These are phyloP conservation scores for Phenganax subtilis DNA, from an alignment of 92 coral and sea anemone genomes.

Conservation along the genomic window DNA sequence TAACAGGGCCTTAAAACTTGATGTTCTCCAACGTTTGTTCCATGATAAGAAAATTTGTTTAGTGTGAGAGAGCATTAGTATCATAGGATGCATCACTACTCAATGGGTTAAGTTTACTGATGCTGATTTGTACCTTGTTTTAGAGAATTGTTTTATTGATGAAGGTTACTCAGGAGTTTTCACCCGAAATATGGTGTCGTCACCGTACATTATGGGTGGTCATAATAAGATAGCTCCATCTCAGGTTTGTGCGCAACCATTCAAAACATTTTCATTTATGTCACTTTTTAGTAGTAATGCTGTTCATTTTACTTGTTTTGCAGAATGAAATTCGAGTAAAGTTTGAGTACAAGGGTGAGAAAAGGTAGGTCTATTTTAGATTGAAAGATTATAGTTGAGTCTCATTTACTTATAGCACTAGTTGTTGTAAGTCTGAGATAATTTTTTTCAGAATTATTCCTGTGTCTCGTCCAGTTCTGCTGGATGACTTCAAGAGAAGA, in stretches of 20 bases:
- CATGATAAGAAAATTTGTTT: too few species aligned
- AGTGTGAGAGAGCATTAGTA: too few species aligned
- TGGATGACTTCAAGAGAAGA: conserved; percentile 68
- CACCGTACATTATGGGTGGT: conserved; percentile 1
- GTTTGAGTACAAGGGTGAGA: conserved; percentile 89
- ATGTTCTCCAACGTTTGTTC: too few species aligned
- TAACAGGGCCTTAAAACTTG: too few species aligned
- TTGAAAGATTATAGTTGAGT: neutral
- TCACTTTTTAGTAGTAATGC: neutral
- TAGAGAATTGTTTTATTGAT: conserved; percentile 31
- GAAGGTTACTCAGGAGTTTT: conserved; percentile 38
- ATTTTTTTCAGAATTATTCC: conserved; percentile 69
- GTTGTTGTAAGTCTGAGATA: neutral
- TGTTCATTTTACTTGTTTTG: neutral
- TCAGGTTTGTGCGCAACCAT: neutral
- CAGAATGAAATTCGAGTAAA: conserved; percentile 87
- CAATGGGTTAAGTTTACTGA: too few species aligned
- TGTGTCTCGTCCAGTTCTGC: conserved; percentile 78
- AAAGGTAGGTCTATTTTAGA: conserved; percentile 53
- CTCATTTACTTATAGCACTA: neutral
- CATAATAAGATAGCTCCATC: conserved; percentile 19
- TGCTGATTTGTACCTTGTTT: neutral
- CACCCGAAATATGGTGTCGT: neutral
- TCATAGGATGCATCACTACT: too few species aligned
- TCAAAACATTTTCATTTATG: neutral